Conservation (phyloP, 1,140 invertebrate species). For the Mercenaria mercenaria region DNA sequence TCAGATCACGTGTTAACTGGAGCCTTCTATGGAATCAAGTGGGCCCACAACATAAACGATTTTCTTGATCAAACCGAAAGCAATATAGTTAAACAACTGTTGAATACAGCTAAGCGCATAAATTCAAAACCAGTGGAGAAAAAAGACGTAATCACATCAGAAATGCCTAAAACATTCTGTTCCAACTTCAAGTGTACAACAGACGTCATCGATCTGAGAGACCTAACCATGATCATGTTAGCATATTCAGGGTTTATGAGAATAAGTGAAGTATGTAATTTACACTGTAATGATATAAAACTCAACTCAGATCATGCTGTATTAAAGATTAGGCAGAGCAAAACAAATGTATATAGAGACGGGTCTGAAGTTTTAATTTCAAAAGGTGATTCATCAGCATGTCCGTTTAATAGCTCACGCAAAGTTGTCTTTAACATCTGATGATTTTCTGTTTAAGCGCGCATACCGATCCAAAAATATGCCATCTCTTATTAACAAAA, state of each 20-base stretch:
- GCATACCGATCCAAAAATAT: slow-evolving; percentile 58
- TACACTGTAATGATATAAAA: slow-evolving; percentile 46
- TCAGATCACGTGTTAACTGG: neutral
- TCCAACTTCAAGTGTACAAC: neutral
- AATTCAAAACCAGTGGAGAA: neutral
- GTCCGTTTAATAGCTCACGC: slow-evolving; percentile 61
- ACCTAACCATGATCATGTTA: slow-evolving; percentile 44
- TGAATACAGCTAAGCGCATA: no score
- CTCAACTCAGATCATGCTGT: slow-evolving; percentile 43
- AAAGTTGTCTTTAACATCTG: no score
- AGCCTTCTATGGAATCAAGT: no score
- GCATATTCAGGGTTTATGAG: slow-evolving; percentile 50
- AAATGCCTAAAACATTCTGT: slow-evolving; percentile 4
- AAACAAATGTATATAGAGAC: no score
- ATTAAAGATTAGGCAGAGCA: slow-evolving; percentile 56
- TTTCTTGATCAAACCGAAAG: slow-evolving; percentile 1
- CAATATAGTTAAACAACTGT: no score
- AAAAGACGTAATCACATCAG: slow-evolving; percentile 1
- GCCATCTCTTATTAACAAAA: slow-evolving; percentile 65
- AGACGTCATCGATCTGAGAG: no score
- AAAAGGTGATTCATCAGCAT: slow-evolving; percentile 54
- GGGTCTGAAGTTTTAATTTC: slow-evolving; percentile 63
- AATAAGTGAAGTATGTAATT: no score
- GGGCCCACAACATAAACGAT: no score
- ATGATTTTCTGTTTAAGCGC: slow-evolving; percentile 64